phyloP scores from a whole-genome alignment of 2,888 invertebrate species.

The Ligdia adustata region DNA sequence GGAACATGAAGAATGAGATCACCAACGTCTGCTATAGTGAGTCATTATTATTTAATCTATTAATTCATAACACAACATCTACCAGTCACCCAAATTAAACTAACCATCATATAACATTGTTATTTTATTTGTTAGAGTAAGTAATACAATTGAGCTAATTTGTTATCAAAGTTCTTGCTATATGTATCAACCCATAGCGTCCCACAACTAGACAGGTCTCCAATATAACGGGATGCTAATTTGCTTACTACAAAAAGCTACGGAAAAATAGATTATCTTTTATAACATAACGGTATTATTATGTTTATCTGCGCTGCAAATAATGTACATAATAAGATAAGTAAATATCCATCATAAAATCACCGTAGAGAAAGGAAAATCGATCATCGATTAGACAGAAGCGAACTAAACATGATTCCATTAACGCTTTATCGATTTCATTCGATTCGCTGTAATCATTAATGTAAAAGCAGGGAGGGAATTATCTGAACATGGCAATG shows the following conservation, averaged over 20 bases:
- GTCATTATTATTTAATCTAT: conserved; percentile 62
- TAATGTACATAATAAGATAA: conserved; percentile 17
- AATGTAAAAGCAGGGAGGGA: conserved; percentile 7
- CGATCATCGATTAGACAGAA: conserved; percentile 13
- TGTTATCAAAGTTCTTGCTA: too few relatives aligned
- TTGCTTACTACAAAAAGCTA: too few relatives aligned
- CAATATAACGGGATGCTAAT: too few relatives aligned
- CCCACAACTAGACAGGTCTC: too few relatives aligned
- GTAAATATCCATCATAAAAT: conserved; percentile 24
- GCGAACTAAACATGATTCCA: conserved; percentile 18
- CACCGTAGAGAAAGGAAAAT: conserved; percentile 26
- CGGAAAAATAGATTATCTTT: too few relatives aligned
- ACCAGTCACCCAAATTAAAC: too few relatives aligned
- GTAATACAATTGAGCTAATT: too few relatives aligned
- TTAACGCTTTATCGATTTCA: conserved; percentile 19
- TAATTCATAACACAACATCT: conserved; percentile 51
- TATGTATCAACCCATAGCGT: too few relatives aligned
- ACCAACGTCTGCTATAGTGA: conserved; percentile 49
- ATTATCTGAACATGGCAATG: conserved; percentile 19
- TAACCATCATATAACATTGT: too few relatives aligned
- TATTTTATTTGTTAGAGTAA: too few relatives aligned
- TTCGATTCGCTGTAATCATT: conserved; percentile 20
- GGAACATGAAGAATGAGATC: conserved; percentile 55
- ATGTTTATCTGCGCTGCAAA: too few relatives aligned
- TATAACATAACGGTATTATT: too few relatives aligned